Evolutionary conservation across 2,113 vertebrate genomes (phyloP).

Genomic region (Sialia sialis): DNA sequence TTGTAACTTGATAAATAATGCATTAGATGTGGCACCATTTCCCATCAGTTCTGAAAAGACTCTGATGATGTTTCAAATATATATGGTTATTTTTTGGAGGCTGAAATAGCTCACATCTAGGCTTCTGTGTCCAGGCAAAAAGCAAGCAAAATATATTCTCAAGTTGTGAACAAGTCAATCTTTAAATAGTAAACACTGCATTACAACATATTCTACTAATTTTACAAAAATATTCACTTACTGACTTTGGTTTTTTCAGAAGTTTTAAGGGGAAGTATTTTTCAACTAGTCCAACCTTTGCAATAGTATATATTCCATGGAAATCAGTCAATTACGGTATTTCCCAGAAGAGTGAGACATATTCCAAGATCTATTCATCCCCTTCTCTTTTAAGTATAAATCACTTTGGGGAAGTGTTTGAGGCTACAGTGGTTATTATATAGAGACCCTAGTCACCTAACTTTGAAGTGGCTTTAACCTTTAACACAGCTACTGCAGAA

Average conservation of each 20-base stretch:
- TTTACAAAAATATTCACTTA: background rate
- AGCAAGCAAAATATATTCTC: background rate
- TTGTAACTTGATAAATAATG: conserved; percentile 45
- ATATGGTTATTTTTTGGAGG: background rate
- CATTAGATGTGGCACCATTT: conserved; percentile 3
- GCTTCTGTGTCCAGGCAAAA: background rate
- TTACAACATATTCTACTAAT: background rate
- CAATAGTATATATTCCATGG: background rate
- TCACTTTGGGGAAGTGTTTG: background rate
- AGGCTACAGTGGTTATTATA: background rate
- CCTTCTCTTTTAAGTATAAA: background rate
- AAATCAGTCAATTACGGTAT: background rate
- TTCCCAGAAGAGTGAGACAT: background rate
- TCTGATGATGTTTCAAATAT: background rate
- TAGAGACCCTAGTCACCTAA: background rate
- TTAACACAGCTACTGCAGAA: background rate
- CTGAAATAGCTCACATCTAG: background rate
- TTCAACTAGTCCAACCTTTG: background rate
- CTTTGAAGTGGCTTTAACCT: background rate
- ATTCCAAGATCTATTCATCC: background rate
- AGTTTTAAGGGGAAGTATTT: background rate
- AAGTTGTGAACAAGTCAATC: background rate
- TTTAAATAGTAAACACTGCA: background rate
- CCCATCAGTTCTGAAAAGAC: conserved; percentile 14
- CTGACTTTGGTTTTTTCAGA: background rate